Evolutionary conservation across 2,113 vertebrate genomes (phyloP).

Genomic region (Vidua chalybeata): DNA sequence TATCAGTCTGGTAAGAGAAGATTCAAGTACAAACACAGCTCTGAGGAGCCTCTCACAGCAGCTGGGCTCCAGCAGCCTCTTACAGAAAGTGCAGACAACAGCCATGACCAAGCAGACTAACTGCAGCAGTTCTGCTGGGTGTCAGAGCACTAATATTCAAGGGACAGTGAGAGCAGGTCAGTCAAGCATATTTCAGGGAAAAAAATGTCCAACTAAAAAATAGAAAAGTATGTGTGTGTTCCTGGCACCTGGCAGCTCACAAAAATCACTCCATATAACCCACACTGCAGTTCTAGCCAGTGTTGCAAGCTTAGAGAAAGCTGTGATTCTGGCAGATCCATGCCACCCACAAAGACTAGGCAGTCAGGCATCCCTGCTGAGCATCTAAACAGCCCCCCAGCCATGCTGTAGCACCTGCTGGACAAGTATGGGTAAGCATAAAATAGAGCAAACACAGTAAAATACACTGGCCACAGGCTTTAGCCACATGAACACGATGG

Average conservation of each 20-base stretch:
- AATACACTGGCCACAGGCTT: not conserved
- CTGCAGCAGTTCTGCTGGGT: not conserved
- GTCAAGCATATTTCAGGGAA: not conserved
- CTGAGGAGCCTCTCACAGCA: not conserved
- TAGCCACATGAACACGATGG: not conserved
- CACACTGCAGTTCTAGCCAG: not conserved
- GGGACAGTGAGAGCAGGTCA: not conserved
- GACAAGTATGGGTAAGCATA: not conserved
- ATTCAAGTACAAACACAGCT: not conserved
- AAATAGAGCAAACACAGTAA: not conserved
- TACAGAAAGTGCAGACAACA: not conserved
- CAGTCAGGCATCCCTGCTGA: not conserved
- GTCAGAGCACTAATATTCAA: not conserved
- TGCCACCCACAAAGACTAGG: rapidly evolving
- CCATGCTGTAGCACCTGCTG: not conserved
- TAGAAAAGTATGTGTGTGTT: not conserved
- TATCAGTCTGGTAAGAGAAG: not conserved
- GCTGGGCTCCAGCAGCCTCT: not conserved
- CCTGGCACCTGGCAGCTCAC: not conserved
- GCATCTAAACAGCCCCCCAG: not conserved
- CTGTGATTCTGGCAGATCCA: not conserved
- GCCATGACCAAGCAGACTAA: not conserved
- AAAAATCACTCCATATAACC: not conserved
- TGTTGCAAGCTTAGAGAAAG: not conserved
- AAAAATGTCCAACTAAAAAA: not conserved